phyloP scores from a whole-genome alignment of 2,888 invertebrate genomes.

The Dorcus hopei region DNA sequence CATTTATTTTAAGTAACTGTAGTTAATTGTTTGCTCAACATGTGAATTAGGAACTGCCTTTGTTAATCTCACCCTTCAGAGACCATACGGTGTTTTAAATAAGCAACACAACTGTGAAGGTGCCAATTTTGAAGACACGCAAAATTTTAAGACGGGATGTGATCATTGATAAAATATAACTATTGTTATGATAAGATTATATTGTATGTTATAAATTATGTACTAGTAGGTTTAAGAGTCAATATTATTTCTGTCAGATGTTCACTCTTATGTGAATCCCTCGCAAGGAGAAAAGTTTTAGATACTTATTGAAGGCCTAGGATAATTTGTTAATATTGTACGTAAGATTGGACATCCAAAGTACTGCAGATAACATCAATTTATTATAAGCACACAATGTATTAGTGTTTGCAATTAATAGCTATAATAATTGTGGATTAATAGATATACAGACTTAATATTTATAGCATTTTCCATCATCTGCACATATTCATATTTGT shows the following conservation, averaged over 20 bases:
- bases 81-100: too few relatives aligned
- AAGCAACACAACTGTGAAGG: background rate
- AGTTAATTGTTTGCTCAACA: conserved; percentile 4
- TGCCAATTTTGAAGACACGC: background rate
- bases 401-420: background rate
- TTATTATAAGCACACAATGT: background rate
- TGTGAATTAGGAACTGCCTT: conserved; percentile 6
- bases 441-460: background rate
- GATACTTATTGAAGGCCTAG: too few relatives aligned
- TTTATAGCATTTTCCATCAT: conserved; percentile 9
- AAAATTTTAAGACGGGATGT: background rate
- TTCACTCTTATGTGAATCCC: background rate
- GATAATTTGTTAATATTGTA: too few relatives aligned
- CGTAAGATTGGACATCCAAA: too few relatives aligned
- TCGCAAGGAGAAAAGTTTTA: too few relatives aligned
- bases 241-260: background rate
- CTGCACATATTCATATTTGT: conserved; percentile 33
- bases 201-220: conserved; percentile 9
- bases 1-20: conserved; percentile 9
- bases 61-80: background rate
- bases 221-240: conserved; percentile 5
- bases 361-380: too few relatives aligned
- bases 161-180: background rate
- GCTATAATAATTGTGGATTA: conserved; percentile 1
- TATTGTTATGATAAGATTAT: conserved; percentile 5